Evolutionary conservation across 2,113 vertebrate species (phyloP), one percentile per base, ranked within the genome.

Genomic region (Redunca redunca): DNA sequence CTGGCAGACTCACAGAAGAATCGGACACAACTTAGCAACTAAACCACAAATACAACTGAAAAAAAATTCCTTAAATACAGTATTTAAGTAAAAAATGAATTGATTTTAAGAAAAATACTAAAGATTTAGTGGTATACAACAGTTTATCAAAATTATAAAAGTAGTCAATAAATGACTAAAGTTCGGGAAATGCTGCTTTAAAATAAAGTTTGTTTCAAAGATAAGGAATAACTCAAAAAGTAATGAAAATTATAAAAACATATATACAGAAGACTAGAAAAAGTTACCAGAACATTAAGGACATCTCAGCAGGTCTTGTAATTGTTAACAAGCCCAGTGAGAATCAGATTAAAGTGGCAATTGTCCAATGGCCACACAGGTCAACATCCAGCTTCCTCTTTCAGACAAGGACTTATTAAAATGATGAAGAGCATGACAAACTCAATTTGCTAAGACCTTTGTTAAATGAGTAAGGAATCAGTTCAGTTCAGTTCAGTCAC

Each of bases 361-460:
- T 88, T 90, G 16, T 95, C 77, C 46, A 84, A 94, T 97, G 71
- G 9, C 40, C 30, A 26, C 50, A 53, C 2, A 88, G 93, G 52
- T 50, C 53, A 86, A 71, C n/a, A 93, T 85, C 46, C n/a, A 92
- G 46, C 83, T 48, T 87, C 40, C 36, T 57, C 16, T 80, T 33
- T 50, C 28, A 53, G 55, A 46, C 28, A 80, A 28, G 52, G 50
- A 88, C 3, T 71, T 96, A 57, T 93, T 89, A 96, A 91, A 88
- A 87, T 62, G 67, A 95, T 30, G 48, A 93, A 87, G 40, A 81
- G 25, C 16, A 36, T 71, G 46, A 57, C 40, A 80, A 77, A 95
- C 67, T 90, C 91, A 48, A 89, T 88, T 94, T 90, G 28, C 50
- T 96, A 26, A 90, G 57, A 91, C 26, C 30, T 96, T 83, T 89